These are phyloP conservation scores for Rhogogaster chlorosoma DNA, from an alignment of 2,888 invertebrate genomes.

Conservation along the genomic window DNA sequence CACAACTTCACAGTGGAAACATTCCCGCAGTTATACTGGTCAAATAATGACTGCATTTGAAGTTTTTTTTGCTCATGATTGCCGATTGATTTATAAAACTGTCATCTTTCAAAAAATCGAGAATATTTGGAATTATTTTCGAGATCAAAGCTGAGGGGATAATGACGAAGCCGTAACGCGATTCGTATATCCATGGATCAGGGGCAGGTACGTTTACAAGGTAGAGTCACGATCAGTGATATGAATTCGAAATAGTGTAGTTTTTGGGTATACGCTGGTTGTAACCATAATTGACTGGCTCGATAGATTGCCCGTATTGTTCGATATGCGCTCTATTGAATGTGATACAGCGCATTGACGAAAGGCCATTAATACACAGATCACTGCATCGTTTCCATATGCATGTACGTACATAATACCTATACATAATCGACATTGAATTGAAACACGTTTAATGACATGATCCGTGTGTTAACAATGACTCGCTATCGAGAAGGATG, in stretches of 20 bases:
- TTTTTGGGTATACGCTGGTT: conserved; percentile 12
- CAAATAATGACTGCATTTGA: background rate
- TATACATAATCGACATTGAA: conserved; percentile 31
- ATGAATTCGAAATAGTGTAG: conserved; percentile 19
- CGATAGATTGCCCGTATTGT: conserved; percentile 44
- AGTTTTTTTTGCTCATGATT: background rate
- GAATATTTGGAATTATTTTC: background rate
- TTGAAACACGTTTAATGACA: conserved; percentile 36
- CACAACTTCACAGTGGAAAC: background rate
- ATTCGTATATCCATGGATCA: background rate
- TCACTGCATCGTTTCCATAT: conserved; percentile 45
- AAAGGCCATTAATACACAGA: conserved; percentile 65
- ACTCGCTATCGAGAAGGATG: background rate
- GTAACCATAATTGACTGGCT: conserved; percentile 45
- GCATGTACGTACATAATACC: no score
- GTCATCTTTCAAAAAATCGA: background rate
- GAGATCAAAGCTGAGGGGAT: background rate
- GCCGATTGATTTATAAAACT: background rate
- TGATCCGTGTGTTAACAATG: conserved; percentile 19
- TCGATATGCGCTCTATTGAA: conserved; percentile 32
- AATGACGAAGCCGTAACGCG: background rate
- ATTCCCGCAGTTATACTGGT: background rate
- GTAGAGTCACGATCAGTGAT: background rate
- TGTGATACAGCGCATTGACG: conserved; percentile 50
- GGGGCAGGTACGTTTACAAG: background rate